Evolutionary conservation across 2,888 invertebrate genomes (phyloP).

Genomic region (Melieria crassipennis): DNA sequence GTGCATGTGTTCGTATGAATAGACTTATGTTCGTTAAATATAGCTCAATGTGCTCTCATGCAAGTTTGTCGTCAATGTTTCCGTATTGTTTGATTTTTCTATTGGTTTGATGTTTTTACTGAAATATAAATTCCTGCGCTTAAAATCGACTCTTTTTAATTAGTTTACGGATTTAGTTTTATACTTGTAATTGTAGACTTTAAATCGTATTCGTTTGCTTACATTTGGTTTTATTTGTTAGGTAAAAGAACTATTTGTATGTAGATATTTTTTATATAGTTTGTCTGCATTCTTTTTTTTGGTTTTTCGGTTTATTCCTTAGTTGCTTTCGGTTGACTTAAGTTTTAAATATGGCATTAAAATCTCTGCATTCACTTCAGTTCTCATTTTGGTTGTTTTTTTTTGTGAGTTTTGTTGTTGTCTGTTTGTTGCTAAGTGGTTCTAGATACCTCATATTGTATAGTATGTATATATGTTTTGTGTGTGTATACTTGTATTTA

Average conservation of each 20-base stretch:
- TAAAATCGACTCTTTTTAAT: conserved; percentile 19
- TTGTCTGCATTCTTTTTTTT: conserved; percentile 13
- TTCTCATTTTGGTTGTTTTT: conserved; percentile 48
- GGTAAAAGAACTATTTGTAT: conserved; percentile 1
- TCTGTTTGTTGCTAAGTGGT: conserved; percentile 34
- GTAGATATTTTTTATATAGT: conserved; percentile 12
- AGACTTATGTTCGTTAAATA: no score
- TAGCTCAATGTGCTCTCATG: no score
- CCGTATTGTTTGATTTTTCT: no score
- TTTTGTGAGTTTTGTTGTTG: conserved; percentile 36
- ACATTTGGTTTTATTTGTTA: neutral
- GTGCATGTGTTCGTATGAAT: neutral
- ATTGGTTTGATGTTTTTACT: conserved; percentile 5
- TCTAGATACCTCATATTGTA: conserved; percentile 18
- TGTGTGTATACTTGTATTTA: conserved; percentile 17
- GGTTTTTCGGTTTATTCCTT: conserved; percentile 16
- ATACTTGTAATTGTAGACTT: neutral
- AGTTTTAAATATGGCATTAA: conserved; percentile 46
- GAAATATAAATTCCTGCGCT: conserved; percentile 25
- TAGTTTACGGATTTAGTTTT: neutral
- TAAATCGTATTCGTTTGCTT: neutral
- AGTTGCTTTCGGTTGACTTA: conserved; percentile 32
- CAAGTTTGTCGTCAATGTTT: no score
- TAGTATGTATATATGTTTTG: conserved; percentile 22
- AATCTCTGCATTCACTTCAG: conserved; percentile 61